These are phyloP conservation scores for Heliconius hewitsoni DNA, from an alignment of 1,140 invertebrate species.

Conservation along the genomic window DNA sequence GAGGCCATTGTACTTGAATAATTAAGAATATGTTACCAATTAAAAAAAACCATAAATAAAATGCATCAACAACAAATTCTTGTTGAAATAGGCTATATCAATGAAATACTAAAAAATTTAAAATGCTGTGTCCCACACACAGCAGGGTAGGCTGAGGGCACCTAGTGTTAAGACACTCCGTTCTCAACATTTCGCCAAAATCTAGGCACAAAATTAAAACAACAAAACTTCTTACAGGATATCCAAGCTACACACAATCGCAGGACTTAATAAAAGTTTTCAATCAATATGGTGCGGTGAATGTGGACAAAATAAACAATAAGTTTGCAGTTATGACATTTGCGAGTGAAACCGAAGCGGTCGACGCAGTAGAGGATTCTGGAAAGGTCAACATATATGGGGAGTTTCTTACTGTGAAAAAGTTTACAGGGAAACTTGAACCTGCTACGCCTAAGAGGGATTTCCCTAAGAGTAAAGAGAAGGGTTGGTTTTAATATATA, in stretches of 20 bases:
- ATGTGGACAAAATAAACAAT: constrained; percentile 43
- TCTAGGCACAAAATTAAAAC: too few relatives aligned
- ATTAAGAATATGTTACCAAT: too few relatives aligned
- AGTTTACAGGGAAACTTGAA: constrained; percentile 29
- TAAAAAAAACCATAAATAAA: too few relatives aligned
- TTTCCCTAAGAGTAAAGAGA: constrained; percentile 45
- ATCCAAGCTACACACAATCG: constrained; percentile 50
- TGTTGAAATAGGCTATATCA: too few relatives aligned
- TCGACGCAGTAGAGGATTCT: constrained; percentile 41
- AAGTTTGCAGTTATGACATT: constrained; percentile 45
- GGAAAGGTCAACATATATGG: constrained; percentile 52
- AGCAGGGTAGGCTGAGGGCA: too few relatives aligned
- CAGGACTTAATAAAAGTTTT: constrained; percentile 55
- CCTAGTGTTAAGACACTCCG: too few relatives aligned
- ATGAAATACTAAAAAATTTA: too few relatives aligned
- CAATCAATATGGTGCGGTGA: constrained; percentile 45
- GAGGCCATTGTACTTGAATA: too few relatives aligned
- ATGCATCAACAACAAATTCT: too few relatives aligned
- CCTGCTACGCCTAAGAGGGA: constrained; percentile 23
- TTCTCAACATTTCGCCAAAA: too few relatives aligned
- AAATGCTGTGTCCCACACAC: too few relatives aligned
- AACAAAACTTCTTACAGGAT: constrained; percentile 45
- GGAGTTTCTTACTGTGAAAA: constrained; percentile 47
- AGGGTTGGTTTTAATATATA: constrained; percentile 36
- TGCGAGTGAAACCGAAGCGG: constrained; percentile 34